A percentile compares a stretch with the other conserved stretches of the same genome.
Conservation (phyloP, 1,140 invertebrate genomes). For the Trichonephila clavata region DNA sequence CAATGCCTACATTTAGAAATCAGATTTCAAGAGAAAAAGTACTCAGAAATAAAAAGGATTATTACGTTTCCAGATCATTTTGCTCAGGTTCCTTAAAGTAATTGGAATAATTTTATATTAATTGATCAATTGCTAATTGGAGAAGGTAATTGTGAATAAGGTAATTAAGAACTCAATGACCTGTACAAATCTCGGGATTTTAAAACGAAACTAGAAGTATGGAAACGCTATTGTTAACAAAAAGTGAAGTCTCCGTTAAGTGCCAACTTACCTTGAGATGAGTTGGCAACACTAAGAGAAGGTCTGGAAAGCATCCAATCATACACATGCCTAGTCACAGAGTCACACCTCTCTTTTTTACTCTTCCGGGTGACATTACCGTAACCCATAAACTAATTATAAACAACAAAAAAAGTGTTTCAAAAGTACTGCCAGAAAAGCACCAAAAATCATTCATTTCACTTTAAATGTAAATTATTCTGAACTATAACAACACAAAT, state of each 20-base stretch:
- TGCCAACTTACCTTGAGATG: conserved; percentile 33
- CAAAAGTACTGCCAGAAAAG: background rate
- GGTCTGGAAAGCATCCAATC: background rate
- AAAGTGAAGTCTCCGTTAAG: background rate
- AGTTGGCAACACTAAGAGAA: background rate
- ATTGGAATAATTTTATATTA: no score
- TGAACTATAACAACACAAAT: no score
- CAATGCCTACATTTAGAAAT: no score
- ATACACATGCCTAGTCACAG: background rate
- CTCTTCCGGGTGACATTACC: background rate
- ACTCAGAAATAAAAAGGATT: no score
- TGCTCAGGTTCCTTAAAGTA: no score
- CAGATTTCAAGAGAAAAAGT: no score
- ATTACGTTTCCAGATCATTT: no score
- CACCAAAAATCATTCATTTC: no score
- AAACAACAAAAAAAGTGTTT: background rate
- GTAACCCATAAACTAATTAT: background rate
- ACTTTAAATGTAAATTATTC: no score
- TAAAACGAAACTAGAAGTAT: conserved; percentile 23
- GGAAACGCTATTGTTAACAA: background rate
- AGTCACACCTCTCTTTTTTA: background rate
- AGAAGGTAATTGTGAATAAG: background rate
- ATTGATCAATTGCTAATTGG: no score
- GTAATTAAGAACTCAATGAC: background rate
- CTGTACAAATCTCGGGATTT: background rate